Conservation (phyloP, 2,113 vertebrate species). For the Callaeas wilsoni region DNA sequence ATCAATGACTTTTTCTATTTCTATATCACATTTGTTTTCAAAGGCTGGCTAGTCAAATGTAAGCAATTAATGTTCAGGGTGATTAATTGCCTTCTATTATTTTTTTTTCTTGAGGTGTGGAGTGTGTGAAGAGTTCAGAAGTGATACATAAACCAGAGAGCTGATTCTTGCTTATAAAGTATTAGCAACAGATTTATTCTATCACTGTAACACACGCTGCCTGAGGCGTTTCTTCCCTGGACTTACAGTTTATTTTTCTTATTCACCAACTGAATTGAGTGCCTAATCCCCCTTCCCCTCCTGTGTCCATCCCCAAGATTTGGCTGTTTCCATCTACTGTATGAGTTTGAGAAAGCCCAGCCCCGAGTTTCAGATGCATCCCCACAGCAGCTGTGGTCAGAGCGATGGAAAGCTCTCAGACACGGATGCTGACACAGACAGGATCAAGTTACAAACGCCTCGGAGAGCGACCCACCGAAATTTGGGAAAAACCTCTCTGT, state of each 20-base stretch:
- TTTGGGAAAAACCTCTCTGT: neutral
- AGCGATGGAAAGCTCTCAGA: neutral
- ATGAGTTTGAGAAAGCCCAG: neutral
- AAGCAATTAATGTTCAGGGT: neutral
- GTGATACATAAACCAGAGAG: neutral
- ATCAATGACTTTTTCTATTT: neutral
- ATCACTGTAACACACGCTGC: fast-evolving
- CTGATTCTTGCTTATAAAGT: neutral
- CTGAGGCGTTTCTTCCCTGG: neutral
- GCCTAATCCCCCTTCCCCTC: neutral
- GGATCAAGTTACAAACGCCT: neutral
- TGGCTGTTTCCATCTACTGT: neutral
- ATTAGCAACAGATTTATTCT: neutral
- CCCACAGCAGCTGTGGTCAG: neutral
- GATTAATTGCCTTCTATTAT: neutral
- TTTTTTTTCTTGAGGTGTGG: neutral
- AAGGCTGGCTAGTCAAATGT: neutral
- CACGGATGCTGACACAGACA: neutral
- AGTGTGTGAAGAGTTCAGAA: neutral
- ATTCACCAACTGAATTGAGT: neutral
- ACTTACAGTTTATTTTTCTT: neutral
- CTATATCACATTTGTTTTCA: neutral
- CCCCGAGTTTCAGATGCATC: neutral
- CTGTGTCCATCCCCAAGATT: neutral
- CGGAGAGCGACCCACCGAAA: neutral